Conservation (phyloP, 2,888 invertebrate genomes). For the Melanostoma scalare region DNA sequence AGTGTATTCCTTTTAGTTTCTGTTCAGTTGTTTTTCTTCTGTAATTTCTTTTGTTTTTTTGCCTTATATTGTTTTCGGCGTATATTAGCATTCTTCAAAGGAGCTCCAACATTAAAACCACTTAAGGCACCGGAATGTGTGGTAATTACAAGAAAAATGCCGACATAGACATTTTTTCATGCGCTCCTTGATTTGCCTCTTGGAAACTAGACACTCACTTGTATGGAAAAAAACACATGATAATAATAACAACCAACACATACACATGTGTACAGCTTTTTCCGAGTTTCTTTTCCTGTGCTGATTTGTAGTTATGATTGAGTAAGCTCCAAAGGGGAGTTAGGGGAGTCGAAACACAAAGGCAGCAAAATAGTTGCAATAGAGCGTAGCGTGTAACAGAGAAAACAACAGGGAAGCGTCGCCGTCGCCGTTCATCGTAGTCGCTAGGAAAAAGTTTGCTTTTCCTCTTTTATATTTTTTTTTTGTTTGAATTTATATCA, state of each 20-base stretch:
- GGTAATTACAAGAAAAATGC: conserved; percentile 65
- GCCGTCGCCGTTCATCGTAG: not conserved
- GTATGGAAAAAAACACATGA: conserved; percentile 4
- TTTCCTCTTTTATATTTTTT: no score
- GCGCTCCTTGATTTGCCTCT: conserved; percentile 24
- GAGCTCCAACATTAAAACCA: conserved; percentile 38
- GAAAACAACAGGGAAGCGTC: conserved; percentile 55
- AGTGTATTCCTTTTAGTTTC: conserved; percentile 29
- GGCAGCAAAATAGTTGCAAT: conserved; percentile 49
- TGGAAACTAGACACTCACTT: conserved; percentile 49
- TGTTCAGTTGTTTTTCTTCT: conserved; percentile 11
- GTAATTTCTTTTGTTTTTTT: not conserved
- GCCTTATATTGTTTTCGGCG: conserved; percentile 31
- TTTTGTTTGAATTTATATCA: not conserved
- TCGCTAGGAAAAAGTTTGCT: not conserved
- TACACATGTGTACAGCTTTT: not conserved
- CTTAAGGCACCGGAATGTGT: conserved; percentile 61
- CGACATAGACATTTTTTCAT: conserved; percentile 19
- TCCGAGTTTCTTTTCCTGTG: conserved; percentile 30
- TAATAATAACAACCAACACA: conserved; percentile 5
- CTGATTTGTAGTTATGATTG: conserved; percentile 67
- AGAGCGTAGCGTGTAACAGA: conserved; percentile 60
- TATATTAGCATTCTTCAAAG: conserved; percentile 57
- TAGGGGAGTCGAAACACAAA: not conserved
- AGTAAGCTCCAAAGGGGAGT: conserved; percentile 30